These are phyloP conservation scores for Plecturocebus donacophilus DNA, from an alignment of 2,113 vertebrate species.

Conservation along the genomic window DNA sequence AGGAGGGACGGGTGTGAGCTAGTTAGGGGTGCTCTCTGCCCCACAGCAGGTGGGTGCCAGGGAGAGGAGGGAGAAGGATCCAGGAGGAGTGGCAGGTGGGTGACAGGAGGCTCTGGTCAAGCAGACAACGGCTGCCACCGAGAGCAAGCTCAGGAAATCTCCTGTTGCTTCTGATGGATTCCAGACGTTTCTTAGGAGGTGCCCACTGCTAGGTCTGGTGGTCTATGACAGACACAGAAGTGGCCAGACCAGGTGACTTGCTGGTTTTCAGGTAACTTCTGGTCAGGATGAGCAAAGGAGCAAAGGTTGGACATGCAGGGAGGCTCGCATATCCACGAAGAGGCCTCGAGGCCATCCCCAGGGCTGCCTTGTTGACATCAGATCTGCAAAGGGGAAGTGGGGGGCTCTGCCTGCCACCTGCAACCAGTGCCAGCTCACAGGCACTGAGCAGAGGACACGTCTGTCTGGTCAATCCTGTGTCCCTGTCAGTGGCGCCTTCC, in stretches of 20 bases:
- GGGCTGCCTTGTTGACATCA: not conserved
- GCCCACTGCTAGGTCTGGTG: not conserved
- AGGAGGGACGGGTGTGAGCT: not conserved
- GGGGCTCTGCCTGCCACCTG: not conserved
- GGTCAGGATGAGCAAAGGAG: not conserved
- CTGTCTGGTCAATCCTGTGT: not conserved
- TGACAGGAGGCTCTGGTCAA: not conserved
- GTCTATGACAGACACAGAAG: too few species aligned
- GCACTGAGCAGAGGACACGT: rapidly evolving
- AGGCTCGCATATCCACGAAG: not conserved
- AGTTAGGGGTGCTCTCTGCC: not conserved
- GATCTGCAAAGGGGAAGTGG: not conserved
- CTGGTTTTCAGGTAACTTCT: not conserved
- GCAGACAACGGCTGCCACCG: not conserved
- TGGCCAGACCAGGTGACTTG: not conserved
- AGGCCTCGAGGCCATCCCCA: not conserved
- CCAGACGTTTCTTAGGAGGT: not conserved
- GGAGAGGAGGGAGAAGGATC: not conserved
- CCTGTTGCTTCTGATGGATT: not conserved
- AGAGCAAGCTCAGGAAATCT: not conserved
- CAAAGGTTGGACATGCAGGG: not conserved
- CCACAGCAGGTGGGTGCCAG: not conserved
- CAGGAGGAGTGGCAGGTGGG: rapidly evolving
- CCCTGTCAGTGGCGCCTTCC: not conserved
- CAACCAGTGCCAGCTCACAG: not conserved